Conservation (phyloP, 2,888 invertebrate genomes). For the Embidobia sp. region DNA sequence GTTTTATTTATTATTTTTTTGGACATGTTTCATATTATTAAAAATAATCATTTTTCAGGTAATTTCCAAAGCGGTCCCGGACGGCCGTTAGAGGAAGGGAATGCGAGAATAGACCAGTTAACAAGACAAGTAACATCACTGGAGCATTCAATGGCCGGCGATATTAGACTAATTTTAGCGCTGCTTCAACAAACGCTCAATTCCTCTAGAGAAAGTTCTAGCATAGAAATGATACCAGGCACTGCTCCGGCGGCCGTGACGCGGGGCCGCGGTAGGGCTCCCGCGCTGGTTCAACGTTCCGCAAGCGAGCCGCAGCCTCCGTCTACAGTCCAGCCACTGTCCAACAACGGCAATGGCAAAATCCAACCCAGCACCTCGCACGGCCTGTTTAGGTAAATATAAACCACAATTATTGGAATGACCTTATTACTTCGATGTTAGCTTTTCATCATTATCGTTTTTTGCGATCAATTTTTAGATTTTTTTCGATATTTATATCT, state of each 20-base stretch:
- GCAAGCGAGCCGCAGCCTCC: slow-evolving; percentile 85
- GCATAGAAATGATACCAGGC: slow-evolving; percentile 82
- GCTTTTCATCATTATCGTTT: slow-evolving; percentile 42
- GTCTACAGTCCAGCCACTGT: slow-evolving; percentile 80
- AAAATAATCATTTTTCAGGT: slow-evolving; percentile 66
- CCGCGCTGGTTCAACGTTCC: slow-evolving; percentile 84
- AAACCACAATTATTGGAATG: slow-evolving; percentile 19
- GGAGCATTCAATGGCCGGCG: slow-evolving; percentile 88
- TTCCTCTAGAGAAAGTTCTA: slow-evolving; percentile 77
- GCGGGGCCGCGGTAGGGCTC: slow-evolving; percentile 69
- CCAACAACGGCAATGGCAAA: slow-evolving; percentile 80
- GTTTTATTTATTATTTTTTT: not conserved
- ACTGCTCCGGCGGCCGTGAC: slow-evolving; percentile 85
- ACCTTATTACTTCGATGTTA: slow-evolving; percentile 43
- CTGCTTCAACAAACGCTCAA: slow-evolving; percentile 84
- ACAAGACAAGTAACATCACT: slow-evolving; percentile 87
- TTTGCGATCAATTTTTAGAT: slow-evolving; percentile 22
- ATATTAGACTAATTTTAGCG: slow-evolving; percentile 88
- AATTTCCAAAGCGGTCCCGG: slow-evolving; percentile 81
- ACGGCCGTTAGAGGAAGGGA: slow-evolving; percentile 83
- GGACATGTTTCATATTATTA: too few species aligned
- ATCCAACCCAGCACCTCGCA: slow-evolving; percentile 79
- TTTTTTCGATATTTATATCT: not conserved
- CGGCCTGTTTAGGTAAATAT: slow-evolving; percentile 77
- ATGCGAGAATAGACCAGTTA: slow-evolving; percentile 87